phyloP scores from a whole-genome alignment of 2,888 invertebrate genomes.

The Blastobasis adustella region DNA sequence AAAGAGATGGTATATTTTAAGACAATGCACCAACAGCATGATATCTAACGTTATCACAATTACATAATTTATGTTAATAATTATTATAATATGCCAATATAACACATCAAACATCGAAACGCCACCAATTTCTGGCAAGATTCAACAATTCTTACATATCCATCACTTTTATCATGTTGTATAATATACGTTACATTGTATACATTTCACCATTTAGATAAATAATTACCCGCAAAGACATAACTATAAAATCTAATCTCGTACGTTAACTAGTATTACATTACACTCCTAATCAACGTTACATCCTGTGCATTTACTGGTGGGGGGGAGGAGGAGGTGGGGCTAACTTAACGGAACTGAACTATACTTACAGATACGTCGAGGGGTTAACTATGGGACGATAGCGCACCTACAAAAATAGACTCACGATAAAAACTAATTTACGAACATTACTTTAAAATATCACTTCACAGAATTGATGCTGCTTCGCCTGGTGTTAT shows the following conservation, averaged over 20 bases:
- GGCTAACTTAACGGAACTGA: constrained; percentile 18
- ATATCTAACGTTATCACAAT: constrained; percentile 64
- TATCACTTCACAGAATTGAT: constrained; percentile 52
- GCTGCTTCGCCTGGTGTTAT: constrained; percentile 20
- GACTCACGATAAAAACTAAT: constrained; percentile 33
- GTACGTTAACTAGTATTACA: constrained; percentile 42
- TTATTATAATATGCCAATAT: constrained; percentile 49
- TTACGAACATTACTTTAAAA: constrained; percentile 39
- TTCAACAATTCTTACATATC: constrained; percentile 51
- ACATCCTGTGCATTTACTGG: constrained; percentile 35
- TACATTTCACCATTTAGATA: constrained; percentile 55
- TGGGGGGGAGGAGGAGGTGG: constrained; percentile 16
- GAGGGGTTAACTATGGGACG: constrained; percentile 28
- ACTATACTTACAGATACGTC: constrained; percentile 21
- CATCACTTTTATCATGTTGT: constrained; percentile 35
- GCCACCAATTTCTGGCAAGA: constrained; percentile 60
- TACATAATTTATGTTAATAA: constrained; percentile 39
- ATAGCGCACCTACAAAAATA: constrained; percentile 34
- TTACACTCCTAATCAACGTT: constrained; percentile 39
- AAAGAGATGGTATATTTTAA: constrained; percentile 12
- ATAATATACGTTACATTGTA: constrained; percentile 56
- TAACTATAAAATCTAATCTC: constrained; percentile 67
- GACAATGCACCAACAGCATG: constrained; percentile 50
- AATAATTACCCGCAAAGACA: constrained; percentile 57
- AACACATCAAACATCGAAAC: constrained; percentile 59